A percentile compares a stretch with the other conserved stretches of the same genome.
phyloP scores from a whole-genome alignment of 2,797 vertebrate genomes.

The Nannoperca australis region DNA sequence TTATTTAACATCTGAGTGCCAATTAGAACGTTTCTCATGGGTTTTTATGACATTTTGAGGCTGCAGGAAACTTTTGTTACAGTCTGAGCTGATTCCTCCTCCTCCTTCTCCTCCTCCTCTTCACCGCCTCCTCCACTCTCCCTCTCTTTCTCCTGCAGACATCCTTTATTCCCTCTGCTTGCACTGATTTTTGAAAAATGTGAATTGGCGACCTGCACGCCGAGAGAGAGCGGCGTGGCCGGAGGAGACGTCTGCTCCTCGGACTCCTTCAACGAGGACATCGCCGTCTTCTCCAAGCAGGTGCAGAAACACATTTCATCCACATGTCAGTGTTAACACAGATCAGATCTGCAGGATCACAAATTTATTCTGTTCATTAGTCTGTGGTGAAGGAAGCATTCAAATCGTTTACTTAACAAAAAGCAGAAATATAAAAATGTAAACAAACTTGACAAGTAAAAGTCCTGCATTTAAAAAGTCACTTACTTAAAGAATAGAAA shows the following conservation, averaged over 20 bases:
- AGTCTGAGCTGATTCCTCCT: background rate
- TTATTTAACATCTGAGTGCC: background rate
- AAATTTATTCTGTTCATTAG: background rate
- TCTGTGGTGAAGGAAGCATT: background rate
- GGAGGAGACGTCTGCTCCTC: constrained; percentile 95
- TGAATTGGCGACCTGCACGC: constrained; percentile 95
- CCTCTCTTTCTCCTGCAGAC: constrained; percentile 78
- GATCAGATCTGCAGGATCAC: constrained; percentile 3
- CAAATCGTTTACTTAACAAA: background rate
- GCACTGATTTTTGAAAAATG: constrained; percentile 97
- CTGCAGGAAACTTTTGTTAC: background rate
- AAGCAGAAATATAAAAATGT: background rate
- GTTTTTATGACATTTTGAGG: background rate
- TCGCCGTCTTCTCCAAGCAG: constrained; percentile 96
- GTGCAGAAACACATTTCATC: constrained; percentile 73
- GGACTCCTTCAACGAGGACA: constrained; percentile 96
- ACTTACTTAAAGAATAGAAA: background rate
- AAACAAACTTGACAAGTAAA: background rate
- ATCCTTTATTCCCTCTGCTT: constrained; percentile 94
- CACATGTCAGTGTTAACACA: background rate
- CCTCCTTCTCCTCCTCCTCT: background rate
- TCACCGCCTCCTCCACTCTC: background rate
- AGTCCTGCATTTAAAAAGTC: background rate
- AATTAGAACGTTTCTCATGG: background rate
- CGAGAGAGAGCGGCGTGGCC: constrained; percentile 90